Percentiles rank a stretch among this genome's conserved stretches.
These are phyloP conservation scores for Xiphorhynchus erythropygius DNA, from an alignment of 2,797 vertebrate genomes.

Conservation along the genomic window DNA sequence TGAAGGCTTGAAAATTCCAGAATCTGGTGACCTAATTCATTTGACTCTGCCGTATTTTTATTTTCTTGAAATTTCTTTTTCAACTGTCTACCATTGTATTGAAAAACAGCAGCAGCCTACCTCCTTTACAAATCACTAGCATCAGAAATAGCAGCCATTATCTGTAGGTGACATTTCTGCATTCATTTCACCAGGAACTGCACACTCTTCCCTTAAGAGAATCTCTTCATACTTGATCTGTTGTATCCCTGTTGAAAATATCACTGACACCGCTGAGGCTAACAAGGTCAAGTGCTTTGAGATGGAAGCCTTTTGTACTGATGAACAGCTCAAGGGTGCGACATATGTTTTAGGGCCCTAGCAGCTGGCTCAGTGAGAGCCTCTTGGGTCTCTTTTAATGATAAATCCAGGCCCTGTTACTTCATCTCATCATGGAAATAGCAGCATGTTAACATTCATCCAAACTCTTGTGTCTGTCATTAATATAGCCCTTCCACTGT, in stretches of 20 bases:
- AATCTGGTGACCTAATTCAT: not conserved
- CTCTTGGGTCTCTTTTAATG: constrained; percentile 72
- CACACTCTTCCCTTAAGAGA: constrained; percentile 6
- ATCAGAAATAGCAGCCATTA: not conserved
- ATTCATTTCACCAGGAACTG: not conserved
- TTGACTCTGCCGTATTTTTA: not conserved
- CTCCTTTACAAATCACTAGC: not conserved
- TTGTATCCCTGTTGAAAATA: constrained; percentile 59
- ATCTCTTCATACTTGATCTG: constrained; percentile 60
- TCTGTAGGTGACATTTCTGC: not conserved
- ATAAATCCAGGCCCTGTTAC: constrained; percentile 66
- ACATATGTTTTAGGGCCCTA: constrained; percentile 73
- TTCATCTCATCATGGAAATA: constrained; percentile 66
- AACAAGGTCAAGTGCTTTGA: constrained; percentile 75
- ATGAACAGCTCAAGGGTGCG: constrained; percentile 70
- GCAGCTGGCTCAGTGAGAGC: constrained; percentile 67
- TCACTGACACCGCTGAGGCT: constrained; percentile 65
- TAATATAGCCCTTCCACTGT: constrained; percentile 59
- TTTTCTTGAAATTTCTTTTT: not conserved
- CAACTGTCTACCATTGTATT: not conserved
- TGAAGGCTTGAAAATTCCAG: not conserved
- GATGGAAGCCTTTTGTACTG: constrained; percentile 69
- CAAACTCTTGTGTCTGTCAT: constrained; percentile 58
- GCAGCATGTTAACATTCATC: constrained; percentile 66
- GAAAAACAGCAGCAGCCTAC: not conserved